Evolutionary conservation across 2,797 vertebrate genomes (phyloP), one percentile per base, ranked within the genome.

Genomic region (Gambusia yucatana): DNA sequence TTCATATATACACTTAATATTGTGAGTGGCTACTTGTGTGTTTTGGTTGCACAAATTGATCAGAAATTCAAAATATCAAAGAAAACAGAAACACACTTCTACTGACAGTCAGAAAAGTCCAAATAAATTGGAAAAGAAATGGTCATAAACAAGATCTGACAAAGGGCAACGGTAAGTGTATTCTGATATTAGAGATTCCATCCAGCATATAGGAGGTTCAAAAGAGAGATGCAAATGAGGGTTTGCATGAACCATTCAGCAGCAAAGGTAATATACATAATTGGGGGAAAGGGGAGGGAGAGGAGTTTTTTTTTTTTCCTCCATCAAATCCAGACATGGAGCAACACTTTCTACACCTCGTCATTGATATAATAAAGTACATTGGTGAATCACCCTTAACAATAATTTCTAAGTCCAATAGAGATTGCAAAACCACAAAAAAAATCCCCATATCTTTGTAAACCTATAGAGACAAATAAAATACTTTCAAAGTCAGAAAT

Each of bases 261-360:
- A 87, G 89, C 75, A 90, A 94, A 90, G 86, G 91, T 94, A 92
- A 92, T 94, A 94, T 95, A 92, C 92, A 95, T 95, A 92, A 93
- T 87, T 88, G 92, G 88, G 86, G 87, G 85, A 90, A 84, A 79
- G 76, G 70, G 63, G 72, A 65, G 20, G 69, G 76, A 57, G n/a
- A 44, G 63, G 50, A 17, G 46, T 25, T 48, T 50, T 61, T 36
- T 82, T 84, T 33, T 33, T 33, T 33, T 33, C 33, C 33, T 87
- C 90, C 88, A 92, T 93, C 90, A 91, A 86, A 90, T 90, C 79
- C 77, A 81, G 89, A 92, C 89, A 91, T 77, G 87, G 92, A 94
- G 90, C 89, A 93, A 94, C 92, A 92, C 90, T 92, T 93, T 93
- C 89, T 85, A 6, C 79, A 43, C 80, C 92, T 90, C 92, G 93